Conservation (phyloP, 2,888 invertebrate species). For the Latrodectus hesperus region DNA sequence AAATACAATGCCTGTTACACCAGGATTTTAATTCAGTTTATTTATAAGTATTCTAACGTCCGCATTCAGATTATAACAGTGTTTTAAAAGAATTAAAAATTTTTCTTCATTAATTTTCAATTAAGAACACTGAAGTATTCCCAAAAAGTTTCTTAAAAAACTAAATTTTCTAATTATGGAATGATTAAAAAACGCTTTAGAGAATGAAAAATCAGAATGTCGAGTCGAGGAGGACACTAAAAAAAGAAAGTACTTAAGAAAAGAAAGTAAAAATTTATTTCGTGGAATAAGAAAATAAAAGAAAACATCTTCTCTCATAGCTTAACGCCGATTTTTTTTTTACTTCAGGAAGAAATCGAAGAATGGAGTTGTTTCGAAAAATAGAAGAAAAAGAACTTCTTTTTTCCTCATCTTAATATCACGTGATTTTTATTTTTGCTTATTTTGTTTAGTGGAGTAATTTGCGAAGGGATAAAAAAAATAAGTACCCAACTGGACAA, state of each 20-base stretch:
- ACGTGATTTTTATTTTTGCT: background rate
- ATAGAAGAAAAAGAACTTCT: background rate
- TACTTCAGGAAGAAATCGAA: background rate
- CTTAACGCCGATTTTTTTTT: background rate
- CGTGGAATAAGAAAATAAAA: background rate
- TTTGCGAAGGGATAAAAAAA: background rate
- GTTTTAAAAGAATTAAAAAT: background rate
- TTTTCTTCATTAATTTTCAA: background rate
- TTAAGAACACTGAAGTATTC: background rate
- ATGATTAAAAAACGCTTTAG: constrained; percentile 1
- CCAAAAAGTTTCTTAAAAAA: background rate
- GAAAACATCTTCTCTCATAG: background rate
- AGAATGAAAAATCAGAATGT: background rate
- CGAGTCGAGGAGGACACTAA: background rate
- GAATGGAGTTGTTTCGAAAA: background rate
- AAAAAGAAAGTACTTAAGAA: background rate
- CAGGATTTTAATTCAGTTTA: no score
- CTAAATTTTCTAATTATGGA: background rate
- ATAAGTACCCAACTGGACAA: background rate
- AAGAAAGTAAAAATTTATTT: no score
- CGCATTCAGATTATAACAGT: no score
- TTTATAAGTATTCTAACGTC: no score
- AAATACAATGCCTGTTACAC: no score
- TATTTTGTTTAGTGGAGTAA: background rate
- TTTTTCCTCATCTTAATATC: background rate